Base-by-base conservation (phyloP, 2,888 invertebrate genomes). In the Eupithecia subumbrata region DNA sequence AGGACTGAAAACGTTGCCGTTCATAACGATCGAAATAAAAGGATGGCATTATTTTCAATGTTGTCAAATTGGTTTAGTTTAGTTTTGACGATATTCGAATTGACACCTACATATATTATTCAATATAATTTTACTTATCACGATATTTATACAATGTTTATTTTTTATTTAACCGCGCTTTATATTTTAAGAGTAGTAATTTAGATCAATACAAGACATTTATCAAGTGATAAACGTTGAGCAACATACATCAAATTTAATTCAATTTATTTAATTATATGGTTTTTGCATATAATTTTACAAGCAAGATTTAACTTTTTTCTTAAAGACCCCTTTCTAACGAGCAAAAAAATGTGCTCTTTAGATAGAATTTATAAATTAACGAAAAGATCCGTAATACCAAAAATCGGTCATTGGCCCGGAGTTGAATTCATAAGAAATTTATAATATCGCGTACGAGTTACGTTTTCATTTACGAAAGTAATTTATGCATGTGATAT, bases 201-300 rank as follows among this genome's bases (percentile, higher is more conserved):
- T 8, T 64, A 18, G 30, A 64, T 34, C 18, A 64, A 34, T 64
- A 64, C 30, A 34, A 67, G 12, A 60, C 22, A 60, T 72, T 25
- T 69, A 73, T 66, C 43, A 60, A 73, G 60, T 70, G 73, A 68
- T 74, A 72, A 77, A 74, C 72, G 68, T 77, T 77, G 77, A 77
- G 77, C 77, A 77, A 77, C 63, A 70, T 67, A 34, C 73, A 73
- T 73, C 37, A 69, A 64, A 22, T 72, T 56, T 43, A 43, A 30
- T 56, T 68, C 34, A 25, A 56, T 71, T 66, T 68, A 71, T 25
- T 43, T 40, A 40, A 66, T 43, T 60, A 25, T 7, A 12, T 3
- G 1, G 0, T 60, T 25, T 25, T 25, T 25, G n/a, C n/a, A n/a
- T n/a, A n/a, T n/a, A n/a, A n/a, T n/a, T 25, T 25, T 25, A 25